Conservation (phyloP, 2,113 vertebrate species). For the Chamaea fasciata region DNA sequence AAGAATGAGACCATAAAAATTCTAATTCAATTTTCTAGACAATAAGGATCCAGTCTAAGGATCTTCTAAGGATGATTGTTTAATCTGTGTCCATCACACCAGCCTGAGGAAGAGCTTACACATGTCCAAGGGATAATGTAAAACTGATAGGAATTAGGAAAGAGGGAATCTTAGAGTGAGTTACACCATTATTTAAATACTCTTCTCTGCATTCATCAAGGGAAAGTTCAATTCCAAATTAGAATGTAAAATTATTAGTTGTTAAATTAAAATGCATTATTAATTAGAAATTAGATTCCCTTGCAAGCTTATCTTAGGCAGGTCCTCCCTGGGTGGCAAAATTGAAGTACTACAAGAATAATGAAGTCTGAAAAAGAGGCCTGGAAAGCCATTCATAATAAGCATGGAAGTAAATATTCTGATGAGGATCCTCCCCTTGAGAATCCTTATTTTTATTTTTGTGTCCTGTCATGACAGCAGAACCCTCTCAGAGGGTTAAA, state of each 20-base stretch:
- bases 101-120: not conserved
- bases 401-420: not conserved
- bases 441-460: not conserved
- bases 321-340: not conserved
- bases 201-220: constrained; percentile 8
- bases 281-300: constrained; percentile 50
- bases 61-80: not conserved
- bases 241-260: constrained; percentile 12
- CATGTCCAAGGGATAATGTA: not conserved
- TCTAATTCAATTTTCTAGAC: not conserved
- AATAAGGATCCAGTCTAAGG: not conserved
- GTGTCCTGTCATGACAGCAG: not conserved
- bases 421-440: not conserved
- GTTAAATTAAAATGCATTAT: constrained; percentile 35
- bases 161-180: not conserved
- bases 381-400: not conserved
- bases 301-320: not conserved
- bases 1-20: not conserved
- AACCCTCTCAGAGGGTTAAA: not conserved
- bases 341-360: not conserved
- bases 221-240: constrained; percentile 43
- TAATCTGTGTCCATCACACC: not conserved
- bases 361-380: not conserved
- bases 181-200: constrained; percentile 34
- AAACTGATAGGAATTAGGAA: not conserved